Evolutionary conservation across 2,797 vertebrate species (phyloP).

Genomic region (Lithobates sylvaticus): DNA sequence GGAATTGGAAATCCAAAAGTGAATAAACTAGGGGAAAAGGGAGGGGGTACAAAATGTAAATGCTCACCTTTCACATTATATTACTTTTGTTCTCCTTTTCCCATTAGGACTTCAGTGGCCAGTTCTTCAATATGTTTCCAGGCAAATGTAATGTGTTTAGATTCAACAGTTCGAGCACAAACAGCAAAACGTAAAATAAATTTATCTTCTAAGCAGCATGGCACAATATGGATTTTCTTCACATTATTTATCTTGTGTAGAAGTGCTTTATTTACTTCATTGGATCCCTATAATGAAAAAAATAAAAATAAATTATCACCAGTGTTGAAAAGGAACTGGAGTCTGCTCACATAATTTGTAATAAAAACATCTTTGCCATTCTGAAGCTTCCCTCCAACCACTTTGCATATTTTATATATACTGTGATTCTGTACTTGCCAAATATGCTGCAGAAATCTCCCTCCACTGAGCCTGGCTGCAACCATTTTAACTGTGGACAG

Average conservation of each 20-base stretch:
- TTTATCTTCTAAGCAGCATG: slow-evolving; percentile 82
- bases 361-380: too few species aligned
- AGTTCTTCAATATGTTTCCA: slow-evolving; percentile 89
- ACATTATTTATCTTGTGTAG: slow-evolving; percentile 85
- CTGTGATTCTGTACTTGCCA: too few species aligned
- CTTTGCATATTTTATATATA: too few species aligned
- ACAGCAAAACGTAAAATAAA: slow-evolving; percentile 92
- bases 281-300: slow-evolving; percentile 80
- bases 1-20: too few species aligned
- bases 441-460: too few species aligned
- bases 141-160: slow-evolving; percentile 82
- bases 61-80: slow-evolving; percentile 23
- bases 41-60: too few species aligned
- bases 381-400: too few species aligned
- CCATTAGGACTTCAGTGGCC: slow-evolving; percentile 78
- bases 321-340: too few species aligned
- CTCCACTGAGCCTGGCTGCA: too few species aligned
- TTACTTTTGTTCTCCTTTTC: slow-evolving; percentile 65
- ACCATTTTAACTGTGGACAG: too few species aligned
- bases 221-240: slow-evolving; percentile 92
- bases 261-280: slow-evolving; percentile 85
- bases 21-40: too few species aligned
- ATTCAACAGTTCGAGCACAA: slow-evolving; percentile 82
- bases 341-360: too few species aligned
- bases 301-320: background rate